phyloP scores from a whole-genome alignment of 2,113 vertebrate genomes.

The Chloropsis cyanopogon region DNA sequence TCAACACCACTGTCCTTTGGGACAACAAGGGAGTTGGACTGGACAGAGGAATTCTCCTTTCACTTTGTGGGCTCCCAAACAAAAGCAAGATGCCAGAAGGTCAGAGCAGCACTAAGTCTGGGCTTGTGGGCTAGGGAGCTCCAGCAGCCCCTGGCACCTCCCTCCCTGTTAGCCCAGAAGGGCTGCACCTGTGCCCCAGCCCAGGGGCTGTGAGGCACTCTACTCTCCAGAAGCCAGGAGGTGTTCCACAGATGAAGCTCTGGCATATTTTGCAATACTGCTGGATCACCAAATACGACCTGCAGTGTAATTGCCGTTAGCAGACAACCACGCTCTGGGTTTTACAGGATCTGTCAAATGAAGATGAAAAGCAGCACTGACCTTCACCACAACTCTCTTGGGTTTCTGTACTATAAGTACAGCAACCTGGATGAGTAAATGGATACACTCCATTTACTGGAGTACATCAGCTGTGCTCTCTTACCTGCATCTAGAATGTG shows the following conservation, averaged over 20 bases:
- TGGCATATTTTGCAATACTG: neutral
- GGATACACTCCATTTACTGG: neutral
- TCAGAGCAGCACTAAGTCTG: neutral
- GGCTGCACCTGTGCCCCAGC: neutral
- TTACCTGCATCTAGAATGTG: neutral
- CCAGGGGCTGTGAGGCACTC: neutral
- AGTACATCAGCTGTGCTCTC: neutral
- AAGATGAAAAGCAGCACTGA: neutral
- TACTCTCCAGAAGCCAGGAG: neutral
- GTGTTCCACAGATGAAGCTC: neutral
- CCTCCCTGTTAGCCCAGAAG: neutral
- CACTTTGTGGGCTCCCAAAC: neutral
- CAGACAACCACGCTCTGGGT: fast-evolving
- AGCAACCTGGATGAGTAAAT: neutral
- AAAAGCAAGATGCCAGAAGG: neutral
- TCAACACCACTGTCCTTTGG: neutral
- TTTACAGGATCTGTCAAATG: neutral
- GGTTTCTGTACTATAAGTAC: neutral
- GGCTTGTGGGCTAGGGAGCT: neutral
- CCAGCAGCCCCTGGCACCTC: neutral
- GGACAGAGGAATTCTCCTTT: neutral
- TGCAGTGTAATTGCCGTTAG: neutral
- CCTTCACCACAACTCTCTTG: neutral
- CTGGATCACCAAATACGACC: neutral
- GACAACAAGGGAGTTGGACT: neutral